Evolutionary conservation across 2,888 invertebrate genomes (phyloP), one percentile per base, ranked within the genome.

Genomic region (Tachina fera): DNA sequence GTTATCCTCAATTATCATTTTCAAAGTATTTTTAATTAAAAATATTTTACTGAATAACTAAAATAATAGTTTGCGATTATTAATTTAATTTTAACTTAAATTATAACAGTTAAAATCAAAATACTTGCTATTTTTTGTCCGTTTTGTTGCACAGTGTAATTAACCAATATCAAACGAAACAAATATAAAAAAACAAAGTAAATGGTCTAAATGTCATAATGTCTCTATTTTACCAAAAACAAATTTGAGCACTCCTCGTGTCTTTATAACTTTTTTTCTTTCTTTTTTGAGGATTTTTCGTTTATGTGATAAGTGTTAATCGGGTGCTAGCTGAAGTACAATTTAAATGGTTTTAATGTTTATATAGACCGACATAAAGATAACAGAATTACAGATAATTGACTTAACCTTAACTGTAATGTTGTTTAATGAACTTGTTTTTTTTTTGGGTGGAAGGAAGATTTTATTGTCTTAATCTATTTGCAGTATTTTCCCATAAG

Each of bases 291-390:
- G 5, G 22, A 11, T 39, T 65, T 22, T 74, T 16, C n/a, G 43
- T 45, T 19, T 47, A 10, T 58, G 14, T 81, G 49, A 19, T 51
- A 16, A 65, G 45, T 39, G 3, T 63, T 56, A 63, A 70, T 82
- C 53, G 51, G 45, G 16, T 76, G 61, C 41, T 82, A 22, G 65
- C 19, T 79, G 41, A 31, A 56, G 58, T 49, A 22, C 65, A 65
- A 79, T 71, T 45, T 45, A 47, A 71, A 70, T 78, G 61, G 10
- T 16, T 51, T 60, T 60, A 19, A 14, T 71, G 70, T 61, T 71
- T 14, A 4, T 5, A 58, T 31, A 31, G 31, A 6, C 6, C 31
- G 5, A 68, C 31, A 68, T 78, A 78, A 68, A n/a, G 9, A 49
- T 49, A 77, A 67, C 16, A 56, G 13, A 10, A 51, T 63, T 67